Evolutionary conservation across 2,113 vertebrate genomes (phyloP).

Genomic region (Albula glossodonta): DNA sequence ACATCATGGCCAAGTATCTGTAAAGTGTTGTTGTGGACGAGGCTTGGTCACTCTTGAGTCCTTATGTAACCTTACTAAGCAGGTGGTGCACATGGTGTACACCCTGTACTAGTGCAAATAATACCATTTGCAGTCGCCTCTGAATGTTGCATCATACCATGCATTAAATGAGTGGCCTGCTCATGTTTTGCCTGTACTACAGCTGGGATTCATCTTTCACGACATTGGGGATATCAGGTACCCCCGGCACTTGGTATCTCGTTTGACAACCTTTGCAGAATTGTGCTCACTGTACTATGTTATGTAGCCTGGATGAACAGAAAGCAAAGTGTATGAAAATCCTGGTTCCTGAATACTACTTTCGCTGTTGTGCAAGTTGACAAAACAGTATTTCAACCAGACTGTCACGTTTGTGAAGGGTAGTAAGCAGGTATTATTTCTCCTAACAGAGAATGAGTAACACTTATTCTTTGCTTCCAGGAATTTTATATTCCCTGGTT

Average conservation of each 20-base stretch:
- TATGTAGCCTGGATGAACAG: too few relatives aligned
- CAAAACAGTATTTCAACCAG: background rate
- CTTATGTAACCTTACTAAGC: background rate
- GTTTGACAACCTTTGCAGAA: too few relatives aligned
- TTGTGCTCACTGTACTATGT: too few relatives aligned
- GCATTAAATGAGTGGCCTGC: background rate
- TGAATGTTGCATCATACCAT: background rate
- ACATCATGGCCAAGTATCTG: too few relatives aligned
- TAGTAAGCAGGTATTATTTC: background rate
- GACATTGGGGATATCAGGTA: too few relatives aligned
- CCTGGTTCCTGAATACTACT: too few relatives aligned
- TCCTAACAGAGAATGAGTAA: background rate
- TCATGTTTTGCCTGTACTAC: too few relatives aligned
- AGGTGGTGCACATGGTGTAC: background rate
- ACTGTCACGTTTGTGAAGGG: background rate
- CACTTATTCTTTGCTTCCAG: background rate
- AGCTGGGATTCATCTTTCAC: too few relatives aligned
- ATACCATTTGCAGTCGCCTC: background rate
- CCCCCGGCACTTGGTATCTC: too few relatives aligned
- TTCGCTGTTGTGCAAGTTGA: background rate
- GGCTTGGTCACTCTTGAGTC: too few relatives aligned
- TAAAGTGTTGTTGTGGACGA: too few relatives aligned
- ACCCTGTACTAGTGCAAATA: background rate
- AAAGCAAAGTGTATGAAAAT: too few relatives aligned
- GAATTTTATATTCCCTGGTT: background rate